These are phyloP conservation scores for Ctenochaetus hawaiiensis DNA, from an alignment of 2,797 vertebrate genomes.

Conservation along the genomic window DNA sequence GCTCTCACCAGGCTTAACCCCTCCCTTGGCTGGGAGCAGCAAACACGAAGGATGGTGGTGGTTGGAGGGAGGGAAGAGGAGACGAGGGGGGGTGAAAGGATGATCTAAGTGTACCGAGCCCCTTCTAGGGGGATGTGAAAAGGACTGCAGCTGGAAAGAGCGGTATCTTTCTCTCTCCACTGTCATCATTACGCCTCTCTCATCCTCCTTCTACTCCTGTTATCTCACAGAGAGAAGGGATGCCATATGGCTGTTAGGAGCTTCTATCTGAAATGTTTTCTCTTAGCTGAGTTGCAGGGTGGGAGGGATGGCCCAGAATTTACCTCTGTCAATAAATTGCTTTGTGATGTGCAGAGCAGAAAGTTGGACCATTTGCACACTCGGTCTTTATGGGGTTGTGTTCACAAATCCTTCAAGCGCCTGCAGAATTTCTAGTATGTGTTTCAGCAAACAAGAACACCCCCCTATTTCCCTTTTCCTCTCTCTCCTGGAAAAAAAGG, in stretches of 20 bases:
- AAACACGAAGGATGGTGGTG: conserved; percentile 47
- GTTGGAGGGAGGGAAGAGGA: conserved; percentile 13
- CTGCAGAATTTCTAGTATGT: conserved; percentile 36
- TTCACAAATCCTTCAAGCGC: conserved; percentile 44
- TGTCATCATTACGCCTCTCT: conserved; percentile 65
- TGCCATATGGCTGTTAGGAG: conserved; percentile 59
- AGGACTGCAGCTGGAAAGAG: conserved; percentile 59
- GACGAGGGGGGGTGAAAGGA: conserved; percentile 23
- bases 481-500: conserved; percentile 19
- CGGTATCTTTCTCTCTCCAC: conserved; percentile 46
- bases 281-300: conserved; percentile 47
- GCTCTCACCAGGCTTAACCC: conserved; percentile 7
- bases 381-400: conserved; percentile 41
- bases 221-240: conserved; percentile 64
- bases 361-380: conserved; percentile 29
- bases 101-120: conserved; percentile 59
- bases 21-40: conserved; percentile 19
- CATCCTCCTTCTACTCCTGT: conserved; percentile 59
- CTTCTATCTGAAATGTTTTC: conserved; percentile 63
- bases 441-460: conserved; percentile 52
- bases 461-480: conserved; percentile 48
- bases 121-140: conserved; percentile 48
- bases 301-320: conserved; percentile 63
- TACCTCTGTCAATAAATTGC: conserved; percentile 57
- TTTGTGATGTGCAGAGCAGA: conserved; percentile 47